phyloP scores from a whole-genome alignment of 2,113 vertebrate species.

The Xenotilapia flavipinnis region DNA sequence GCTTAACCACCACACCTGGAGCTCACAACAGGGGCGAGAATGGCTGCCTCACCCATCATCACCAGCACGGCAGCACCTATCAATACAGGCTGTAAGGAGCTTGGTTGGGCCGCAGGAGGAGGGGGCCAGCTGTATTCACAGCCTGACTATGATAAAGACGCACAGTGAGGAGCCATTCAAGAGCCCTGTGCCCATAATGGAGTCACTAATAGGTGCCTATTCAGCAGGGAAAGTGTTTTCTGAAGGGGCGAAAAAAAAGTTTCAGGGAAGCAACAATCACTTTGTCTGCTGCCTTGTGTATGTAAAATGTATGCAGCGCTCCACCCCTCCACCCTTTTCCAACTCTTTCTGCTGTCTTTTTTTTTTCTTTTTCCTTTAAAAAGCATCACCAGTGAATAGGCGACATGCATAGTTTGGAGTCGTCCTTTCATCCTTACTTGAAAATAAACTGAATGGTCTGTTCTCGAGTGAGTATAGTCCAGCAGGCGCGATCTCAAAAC shows the following conservation, averaged over 20 bases:
- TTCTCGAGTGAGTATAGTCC: slow-evolving; percentile 53
- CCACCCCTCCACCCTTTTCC: slow-evolving; percentile 28
- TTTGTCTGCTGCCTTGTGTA: slow-evolving; percentile 71
- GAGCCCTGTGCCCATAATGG: slow-evolving; percentile 72
- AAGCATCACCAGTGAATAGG: slow-evolving; percentile 64
- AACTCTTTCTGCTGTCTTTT: slow-evolving; percentile 45
- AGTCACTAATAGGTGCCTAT: slow-evolving; percentile 80
- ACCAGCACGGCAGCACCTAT: slow-evolving; percentile 63
- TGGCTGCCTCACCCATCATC: slow-evolving; percentile 44
- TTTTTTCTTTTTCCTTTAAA: slow-evolving; percentile 38
- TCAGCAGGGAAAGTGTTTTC: slow-evolving; percentile 78
- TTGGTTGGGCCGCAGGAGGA: slow-evolving; percentile 18
- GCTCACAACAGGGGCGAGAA: slow-evolving; percentile 68
- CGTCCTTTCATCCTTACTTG: slow-evolving; percentile 68
- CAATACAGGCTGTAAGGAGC: slow-evolving; percentile 58
- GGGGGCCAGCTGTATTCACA: slow-evolving; percentile 59
- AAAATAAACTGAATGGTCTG: slow-evolving; percentile 66
- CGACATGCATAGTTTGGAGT: slow-evolving; percentile 68
- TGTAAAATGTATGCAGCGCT: slow-evolving; percentile 73
- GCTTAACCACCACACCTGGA: slow-evolving; percentile 82
- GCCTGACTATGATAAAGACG: slow-evolving; percentile 71
- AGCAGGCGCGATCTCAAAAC: not conserved
- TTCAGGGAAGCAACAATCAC: slow-evolving; percentile 73
- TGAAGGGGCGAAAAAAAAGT: slow-evolving; percentile 63
- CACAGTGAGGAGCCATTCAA: slow-evolving; percentile 77